Percentiles rank a stretch among this genome's conserved stretches.
Conservation (phyloP, 2,888 invertebrate genomes). For the Acanthosepion lycidas region DNA sequence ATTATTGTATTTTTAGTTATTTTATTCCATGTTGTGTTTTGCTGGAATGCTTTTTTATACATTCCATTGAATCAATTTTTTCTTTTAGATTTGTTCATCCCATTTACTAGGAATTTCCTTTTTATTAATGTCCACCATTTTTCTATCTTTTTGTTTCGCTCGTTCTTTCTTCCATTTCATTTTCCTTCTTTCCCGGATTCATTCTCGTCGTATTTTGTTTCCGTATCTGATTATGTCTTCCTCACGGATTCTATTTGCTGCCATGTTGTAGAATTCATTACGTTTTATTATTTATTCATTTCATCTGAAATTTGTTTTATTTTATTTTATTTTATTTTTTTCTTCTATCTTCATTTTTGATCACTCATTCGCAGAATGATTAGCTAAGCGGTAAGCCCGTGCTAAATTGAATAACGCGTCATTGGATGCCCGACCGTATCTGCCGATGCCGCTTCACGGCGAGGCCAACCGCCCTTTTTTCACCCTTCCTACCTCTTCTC, state of each 20-base stretch:
- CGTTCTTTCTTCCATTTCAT: neutral
- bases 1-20: too few relatives aligned
- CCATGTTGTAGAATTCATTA: neutral
- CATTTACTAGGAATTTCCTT: neutral
- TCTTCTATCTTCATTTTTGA: neutral
- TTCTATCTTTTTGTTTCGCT: neutral
- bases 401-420: neutral
- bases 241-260: neutral
- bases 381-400: neutral
- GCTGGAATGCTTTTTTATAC: too few relatives aligned
- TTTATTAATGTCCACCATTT: neutral
- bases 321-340: neutral
- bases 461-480: neutral
- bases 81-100: too few relatives aligned
- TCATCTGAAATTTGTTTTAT: neutral
- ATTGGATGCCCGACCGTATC: neutral
- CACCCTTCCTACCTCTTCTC: neutral
- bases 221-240: neutral
- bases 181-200: neutral
- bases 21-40: too few relatives aligned
- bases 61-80: too few relatives aligned
- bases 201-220: neutral
- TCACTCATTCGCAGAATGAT: neutral
- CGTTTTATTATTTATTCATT: neutral
- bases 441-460: neutral